Conservation (phyloP, 2,113 vertebrate genomes). For the Emydocephalus ijimae region DNA sequence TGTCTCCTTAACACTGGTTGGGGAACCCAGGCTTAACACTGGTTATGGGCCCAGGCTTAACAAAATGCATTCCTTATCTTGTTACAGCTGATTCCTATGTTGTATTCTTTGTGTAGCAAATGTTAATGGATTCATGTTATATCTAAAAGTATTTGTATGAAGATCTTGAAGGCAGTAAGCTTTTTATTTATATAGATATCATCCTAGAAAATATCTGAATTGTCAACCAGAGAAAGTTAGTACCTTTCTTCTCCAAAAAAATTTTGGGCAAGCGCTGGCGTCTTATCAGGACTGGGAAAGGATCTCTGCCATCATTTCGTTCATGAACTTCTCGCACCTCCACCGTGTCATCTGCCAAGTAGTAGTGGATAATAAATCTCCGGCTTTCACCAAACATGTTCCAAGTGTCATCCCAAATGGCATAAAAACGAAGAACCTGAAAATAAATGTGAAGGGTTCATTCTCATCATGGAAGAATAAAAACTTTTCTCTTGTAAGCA, state of each 20-base stretch:
- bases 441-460: not conserved
- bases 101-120: not conserved
- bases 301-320: constrained; percentile 82
- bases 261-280: constrained; percentile 82
- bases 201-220: not conserved
- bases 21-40: no score
- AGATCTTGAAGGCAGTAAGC: not conserved
- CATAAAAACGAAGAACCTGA: constrained; percentile 90
- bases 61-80: not conserved
- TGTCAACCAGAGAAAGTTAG: not conserved
- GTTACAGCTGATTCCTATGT: not conserved
- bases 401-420: constrained; percentile 79
- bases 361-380: constrained; percentile 82
- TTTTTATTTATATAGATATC: not conserved
- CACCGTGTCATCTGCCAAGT: constrained; percentile 85
- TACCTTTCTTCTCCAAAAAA: constrained; percentile 63
- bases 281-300: constrained; percentile 81
- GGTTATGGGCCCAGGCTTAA: no score
- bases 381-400: constrained; percentile 71
- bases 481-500: not conserved
- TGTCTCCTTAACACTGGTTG: no score
- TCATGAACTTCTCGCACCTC: constrained; percentile 85
- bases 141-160: not conserved
- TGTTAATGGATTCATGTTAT: not conserved
- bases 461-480: not conserved